Evolutionary conservation across 2,113 vertebrate genomes (phyloP).

Genomic region (Bungarus multicinctus): DNA sequence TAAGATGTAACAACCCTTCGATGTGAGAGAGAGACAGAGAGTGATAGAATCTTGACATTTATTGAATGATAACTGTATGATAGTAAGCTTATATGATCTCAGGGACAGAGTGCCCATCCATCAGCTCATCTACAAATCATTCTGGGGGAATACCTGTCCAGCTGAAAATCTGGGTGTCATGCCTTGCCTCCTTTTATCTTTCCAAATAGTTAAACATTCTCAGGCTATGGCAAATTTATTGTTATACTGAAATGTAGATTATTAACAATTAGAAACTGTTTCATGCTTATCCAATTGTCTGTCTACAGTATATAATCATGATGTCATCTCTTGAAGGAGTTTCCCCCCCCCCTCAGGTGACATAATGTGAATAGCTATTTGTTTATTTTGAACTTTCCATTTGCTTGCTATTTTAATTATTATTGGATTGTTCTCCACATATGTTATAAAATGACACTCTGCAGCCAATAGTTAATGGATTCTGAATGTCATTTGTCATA

Average conservation of each 20-base stretch:
- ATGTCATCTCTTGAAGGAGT: background rate
- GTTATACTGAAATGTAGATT: background rate
- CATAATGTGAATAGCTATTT: background rate
- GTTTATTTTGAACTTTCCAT: constrained; percentile 19
- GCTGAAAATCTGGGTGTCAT: too few relatives aligned
- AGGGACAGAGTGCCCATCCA: background rate
- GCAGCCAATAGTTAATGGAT: constrained; percentile 1
- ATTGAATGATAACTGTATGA: background rate
- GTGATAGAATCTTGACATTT: background rate
- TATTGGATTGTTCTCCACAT: background rate
- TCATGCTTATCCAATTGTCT: constrained; percentile 7
- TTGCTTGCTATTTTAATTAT: constrained; percentile 27
- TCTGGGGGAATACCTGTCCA: background rate
- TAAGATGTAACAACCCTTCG: background rate
- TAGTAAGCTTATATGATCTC: background rate
- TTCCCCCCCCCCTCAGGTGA: background rate
- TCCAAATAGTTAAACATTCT: background rate
- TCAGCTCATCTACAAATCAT: background rate
- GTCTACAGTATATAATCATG: background rate
- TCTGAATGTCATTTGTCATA: constrained; percentile 12
- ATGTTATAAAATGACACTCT: background rate
- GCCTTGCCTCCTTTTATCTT: background rate
- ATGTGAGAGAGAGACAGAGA: too few relatives aligned
- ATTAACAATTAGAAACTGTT: background rate
- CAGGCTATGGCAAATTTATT: background rate